Conservation (phyloP, 2,113 vertebrate genomes). For the Pachypanchax playfairii region DNA sequence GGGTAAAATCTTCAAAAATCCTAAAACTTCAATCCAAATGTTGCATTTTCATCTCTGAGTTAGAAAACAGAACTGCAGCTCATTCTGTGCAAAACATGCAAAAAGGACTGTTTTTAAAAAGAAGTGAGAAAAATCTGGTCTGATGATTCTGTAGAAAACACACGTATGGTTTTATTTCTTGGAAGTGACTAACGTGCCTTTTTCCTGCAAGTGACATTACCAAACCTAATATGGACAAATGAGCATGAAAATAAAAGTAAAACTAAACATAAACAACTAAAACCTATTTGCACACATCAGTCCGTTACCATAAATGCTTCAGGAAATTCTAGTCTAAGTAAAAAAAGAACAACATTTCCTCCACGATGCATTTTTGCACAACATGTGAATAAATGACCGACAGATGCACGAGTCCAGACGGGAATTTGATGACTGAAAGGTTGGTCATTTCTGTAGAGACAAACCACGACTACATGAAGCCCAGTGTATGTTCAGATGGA, state of each 20-base stretch:
- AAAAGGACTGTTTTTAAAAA: neutral
- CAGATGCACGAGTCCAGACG: neutral
- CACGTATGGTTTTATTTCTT: neutral
- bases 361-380: neutral
- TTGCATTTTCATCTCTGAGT: too few species aligned
- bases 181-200: neutral
- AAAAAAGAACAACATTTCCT: slow-evolving; percentile 44
- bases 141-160: neutral
- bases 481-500: too few species aligned
- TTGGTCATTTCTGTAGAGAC: neutral
- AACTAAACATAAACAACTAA: neutral
- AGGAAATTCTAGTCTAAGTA: neutral
- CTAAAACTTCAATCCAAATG: too few species aligned
- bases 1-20: too few species aligned
- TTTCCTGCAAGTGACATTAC: slow-evolving; percentile 16
- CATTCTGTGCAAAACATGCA: neutral
- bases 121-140: neutral
- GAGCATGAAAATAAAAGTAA: neutral
- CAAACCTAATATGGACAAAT: neutral
- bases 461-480: neutral
- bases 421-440: neutral
- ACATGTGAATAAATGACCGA: slow-evolving; percentile 6
- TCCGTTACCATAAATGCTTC: slow-evolving; percentile 33
- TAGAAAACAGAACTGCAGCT: too few species aligned
- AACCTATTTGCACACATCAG: neutral